Base-by-base conservation (phyloP, 1,140 invertebrate genomes). In the Drosophila athabasca region DNA sequence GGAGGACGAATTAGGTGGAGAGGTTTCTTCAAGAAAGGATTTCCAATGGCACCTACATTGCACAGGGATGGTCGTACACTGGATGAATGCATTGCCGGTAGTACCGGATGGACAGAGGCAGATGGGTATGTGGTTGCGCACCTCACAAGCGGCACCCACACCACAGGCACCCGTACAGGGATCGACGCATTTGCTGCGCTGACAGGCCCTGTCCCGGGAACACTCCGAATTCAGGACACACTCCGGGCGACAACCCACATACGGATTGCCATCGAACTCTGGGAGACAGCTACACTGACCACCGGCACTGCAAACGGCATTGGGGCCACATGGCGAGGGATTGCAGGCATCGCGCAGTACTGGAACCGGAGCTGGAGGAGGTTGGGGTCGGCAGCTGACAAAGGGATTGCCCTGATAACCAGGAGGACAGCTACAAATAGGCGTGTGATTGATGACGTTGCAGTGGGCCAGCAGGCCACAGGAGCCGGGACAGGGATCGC, bases 211-310 rank as follows among this genome's bases (percentile, higher is more conserved):
- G 72, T 92, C 92, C 0, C 94, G 93, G 75, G 95, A 91, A 90
- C 96, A 97, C 68, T 97, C 96, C 3, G 95, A 94, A 90, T 96
- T 97, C 74, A 96, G 94, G 0, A 96, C 95, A 91, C 96, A 97
- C 92, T 97, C 96, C 6, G 96, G 96, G 68, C 95, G 92, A 89
- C 97, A 97, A 15, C 93, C 94, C 66, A 92, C 78, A 60, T 95
- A 95, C n/a, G 95, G 94, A 90, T 94, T 93, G 46, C 96, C 96
- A 69, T 95, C 95, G 82, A 96, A 97, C 81, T 96, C 96, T 0
- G 95, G 46, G 50, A 96, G 88, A 80, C 92, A 72, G 76, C 88
- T 53, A 85, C 92, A 85, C 41, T 92, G 92, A n/a, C 92, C 92
- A 17, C 92, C 92, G n/a, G 74, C 41, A 19, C 82, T 90, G 70